Percentiles rank a stretch among this genome's conserved stretches.
Conservation (phyloP, 1,140 invertebrate genomes). For the Drosophila bocqueti region DNA sequence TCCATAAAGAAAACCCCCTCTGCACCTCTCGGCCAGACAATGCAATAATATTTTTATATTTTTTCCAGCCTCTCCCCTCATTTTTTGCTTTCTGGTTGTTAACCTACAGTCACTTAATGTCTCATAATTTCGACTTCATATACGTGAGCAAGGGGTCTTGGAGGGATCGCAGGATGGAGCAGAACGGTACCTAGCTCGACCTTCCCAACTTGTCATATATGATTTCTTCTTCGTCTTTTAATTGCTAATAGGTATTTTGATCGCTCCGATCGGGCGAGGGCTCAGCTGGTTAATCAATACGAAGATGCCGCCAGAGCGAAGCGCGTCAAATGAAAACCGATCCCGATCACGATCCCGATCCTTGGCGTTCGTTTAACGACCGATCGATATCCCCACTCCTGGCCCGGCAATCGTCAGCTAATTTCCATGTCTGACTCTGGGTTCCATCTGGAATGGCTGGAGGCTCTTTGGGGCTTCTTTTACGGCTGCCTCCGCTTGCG, state of each 20-base stretch:
- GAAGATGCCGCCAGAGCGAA: conserved; percentile 54
- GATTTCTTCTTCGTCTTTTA: conserved; percentile 52
- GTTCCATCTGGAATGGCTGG: conserved; percentile 41
- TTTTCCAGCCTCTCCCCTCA: conserved; percentile 39
- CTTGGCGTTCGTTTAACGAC: conserved; percentile 79
- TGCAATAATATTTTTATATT: conserved; percentile 83
- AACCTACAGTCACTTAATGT: conserved; percentile 79
- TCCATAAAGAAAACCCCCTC: conserved; percentile 49
- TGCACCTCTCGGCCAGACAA: conserved; percentile 63
- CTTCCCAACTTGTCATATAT: conserved; percentile 71
- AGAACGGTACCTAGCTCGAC: conserved; percentile 40
- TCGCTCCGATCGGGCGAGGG: conserved; percentile 45
- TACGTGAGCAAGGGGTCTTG: conserved; percentile 13
- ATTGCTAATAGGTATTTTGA: conserved; percentile 82
- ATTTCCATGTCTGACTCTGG: conserved; percentile 70
- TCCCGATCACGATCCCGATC: conserved; percentile 53
- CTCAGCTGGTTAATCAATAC: conserved; percentile 56
- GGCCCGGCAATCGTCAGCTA: conserved; percentile 63
- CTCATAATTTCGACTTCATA: conserved; percentile 67
- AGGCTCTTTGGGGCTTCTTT: conserved; percentile 44
- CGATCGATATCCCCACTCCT: conserved; percentile 17
- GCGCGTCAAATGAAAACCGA: conserved; percentile 82
- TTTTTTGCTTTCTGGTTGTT: conserved; percentile 30
- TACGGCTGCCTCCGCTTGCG: conserved; percentile 67
- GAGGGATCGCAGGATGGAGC: conserved; percentile 28